Base-by-base conservation (phyloP, 2,888 invertebrate species). In the Pristionchus arcanus region DNA sequence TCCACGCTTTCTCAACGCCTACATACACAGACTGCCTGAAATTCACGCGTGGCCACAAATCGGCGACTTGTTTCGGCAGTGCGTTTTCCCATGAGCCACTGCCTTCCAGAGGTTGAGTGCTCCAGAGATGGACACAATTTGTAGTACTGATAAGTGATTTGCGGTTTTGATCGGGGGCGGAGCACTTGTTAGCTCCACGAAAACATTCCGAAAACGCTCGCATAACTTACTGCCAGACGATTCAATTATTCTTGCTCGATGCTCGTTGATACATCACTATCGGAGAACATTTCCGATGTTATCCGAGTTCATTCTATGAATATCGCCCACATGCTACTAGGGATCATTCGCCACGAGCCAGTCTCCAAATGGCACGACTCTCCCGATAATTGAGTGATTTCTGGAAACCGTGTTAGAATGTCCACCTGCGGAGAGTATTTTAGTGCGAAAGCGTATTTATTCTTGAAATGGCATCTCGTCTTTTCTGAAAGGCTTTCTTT, bases 331-430 rank as follows among this genome's bases (percentile, higher is more conserved):
- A 37, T 63, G 21, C 63, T 19, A 4, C 34, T 13, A 28, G 3
- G 15, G 34, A 71, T 34, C 71, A 25, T 66, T 66, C 66, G 16
- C 37, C 74, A 21, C 74, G 34, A 74, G 74, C 34, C 34, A 74
- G 21, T 74, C 74, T 74, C 74, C 9, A 37, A 42, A 74, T 74
- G 37, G 42, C 37, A 37, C 74, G 31, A 37, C 68, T 49, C 42
- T 49, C 37, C 74, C 25, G 74, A 74, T 74, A 74, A 74, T 74
- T 74, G 74, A 37, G 74, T 74, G 25, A 74, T 34, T 74, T 74
- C 37, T 74, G 37, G 37, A 74, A 68, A 68, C 31, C 16, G 37
- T 42, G 74, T 37, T 21, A 71, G 68, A 15, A 71, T 34, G 37
- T 74, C 37, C 37, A 74, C 74, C 31, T 74, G 74, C 74, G 34